A percentile compares a stretch with the other conserved stretches of the same genome.
Conservation (phyloP, 2,113 vertebrate species). For the Miniopterus natalensis region DNA sequence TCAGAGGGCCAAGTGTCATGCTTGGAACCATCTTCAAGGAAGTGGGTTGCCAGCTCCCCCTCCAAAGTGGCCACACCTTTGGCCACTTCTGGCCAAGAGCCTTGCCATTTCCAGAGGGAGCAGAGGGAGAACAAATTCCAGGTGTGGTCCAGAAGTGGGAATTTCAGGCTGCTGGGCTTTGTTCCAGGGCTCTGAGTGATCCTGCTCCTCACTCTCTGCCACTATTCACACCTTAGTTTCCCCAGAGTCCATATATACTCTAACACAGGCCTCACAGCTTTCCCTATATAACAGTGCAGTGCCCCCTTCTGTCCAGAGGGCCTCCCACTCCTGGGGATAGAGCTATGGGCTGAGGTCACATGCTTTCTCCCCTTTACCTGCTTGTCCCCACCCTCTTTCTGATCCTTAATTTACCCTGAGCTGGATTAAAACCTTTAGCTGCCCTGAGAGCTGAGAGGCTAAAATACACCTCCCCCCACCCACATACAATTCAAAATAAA, state of each 20-base stretch:
- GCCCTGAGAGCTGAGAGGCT: conserved; percentile 3
- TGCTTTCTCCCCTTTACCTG: not conserved
- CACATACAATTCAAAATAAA: conserved; percentile 22
- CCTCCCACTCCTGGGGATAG: not conserved
- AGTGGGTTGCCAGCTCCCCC: not conserved
- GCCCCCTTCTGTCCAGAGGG: not conserved
- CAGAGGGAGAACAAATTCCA: not conserved
- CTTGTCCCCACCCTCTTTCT: not conserved
- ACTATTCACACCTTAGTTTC: not conserved
- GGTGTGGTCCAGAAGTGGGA: not conserved
- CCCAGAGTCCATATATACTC: not conserved
- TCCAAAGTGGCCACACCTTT: not conserved
- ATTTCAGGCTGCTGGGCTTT: not conserved
- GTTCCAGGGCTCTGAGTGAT: not conserved
- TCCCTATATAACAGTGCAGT: rapidly evolving
- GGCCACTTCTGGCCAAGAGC: conserved; percentile 10
- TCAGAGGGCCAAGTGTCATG: not conserved
- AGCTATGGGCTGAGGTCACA: not conserved
- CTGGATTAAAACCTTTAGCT: not conserved
- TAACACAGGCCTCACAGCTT: not conserved
- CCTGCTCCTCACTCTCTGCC: rapidly evolving
- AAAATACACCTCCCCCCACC: not conserved
- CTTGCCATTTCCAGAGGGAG: not conserved
- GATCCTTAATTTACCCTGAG: not conserved
- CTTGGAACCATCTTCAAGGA: not conserved